Percentiles rank a stretch among this genome's conserved stretches.
phyloP scores from a whole-genome alignment of 2,113 vertebrate species.

The Nanorana parkeri region DNA sequence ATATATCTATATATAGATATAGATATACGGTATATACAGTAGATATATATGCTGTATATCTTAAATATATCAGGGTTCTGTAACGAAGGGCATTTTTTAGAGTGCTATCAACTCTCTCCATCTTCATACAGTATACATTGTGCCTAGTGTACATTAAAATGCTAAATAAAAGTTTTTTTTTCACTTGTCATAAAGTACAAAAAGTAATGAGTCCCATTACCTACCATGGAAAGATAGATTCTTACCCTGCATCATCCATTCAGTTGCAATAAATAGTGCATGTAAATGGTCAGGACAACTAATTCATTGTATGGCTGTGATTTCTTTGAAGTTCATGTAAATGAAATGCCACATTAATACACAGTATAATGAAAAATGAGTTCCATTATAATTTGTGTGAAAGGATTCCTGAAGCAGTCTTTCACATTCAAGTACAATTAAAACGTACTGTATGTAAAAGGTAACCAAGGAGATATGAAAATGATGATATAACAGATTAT shows the following conservation, averaged over 20 bases:
- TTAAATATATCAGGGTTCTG: no score
- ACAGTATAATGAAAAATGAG: slow-evolving; percentile 22
- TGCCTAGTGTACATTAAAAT: no score
- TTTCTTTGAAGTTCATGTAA: slow-evolving; percentile 3
- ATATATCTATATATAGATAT: no score
- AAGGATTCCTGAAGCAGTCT: slow-evolving; percentile 1
- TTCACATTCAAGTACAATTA: slow-evolving; percentile 3
- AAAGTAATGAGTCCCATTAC: no score
- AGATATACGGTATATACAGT: no score
- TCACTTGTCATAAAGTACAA: no score
- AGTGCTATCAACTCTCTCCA: no score
- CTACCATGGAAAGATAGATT: neutral
- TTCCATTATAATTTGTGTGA: slow-evolving; percentile 1
- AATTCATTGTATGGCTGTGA: neutral
- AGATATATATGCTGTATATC: no score
- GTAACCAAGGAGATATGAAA: slow-evolving; percentile 1
- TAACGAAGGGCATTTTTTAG: no score
- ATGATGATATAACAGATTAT: neutral
- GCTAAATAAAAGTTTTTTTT: no score
- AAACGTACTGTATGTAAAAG: neutral
- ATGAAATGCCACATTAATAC: slow-evolving; percentile 17
- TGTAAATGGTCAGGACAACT: neutral
- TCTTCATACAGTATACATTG: no score
- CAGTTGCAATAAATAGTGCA: neutral
- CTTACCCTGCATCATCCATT: neutral